Percentiles rank a stretch among this genome's conserved stretches.
These are phyloP conservation scores for Apoderus coryli DNA, from an alignment of 2,888 invertebrate species.

Conservation along the genomic window DNA sequence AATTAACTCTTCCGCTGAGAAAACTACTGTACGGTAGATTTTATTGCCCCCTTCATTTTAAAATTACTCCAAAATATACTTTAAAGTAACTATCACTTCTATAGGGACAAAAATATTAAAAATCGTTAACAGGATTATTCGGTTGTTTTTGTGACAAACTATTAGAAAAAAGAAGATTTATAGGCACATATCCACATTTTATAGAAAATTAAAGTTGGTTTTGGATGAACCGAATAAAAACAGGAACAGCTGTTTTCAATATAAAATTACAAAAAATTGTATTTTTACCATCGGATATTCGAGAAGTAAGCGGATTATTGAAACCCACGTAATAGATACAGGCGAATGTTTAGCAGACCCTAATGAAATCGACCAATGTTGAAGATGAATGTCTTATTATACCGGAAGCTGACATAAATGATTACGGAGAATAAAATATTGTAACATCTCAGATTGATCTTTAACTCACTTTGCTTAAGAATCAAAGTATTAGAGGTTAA, in stretches of 20 bases:
- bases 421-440: conserved; percentile 1
- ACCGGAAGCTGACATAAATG: conserved; percentile 1
- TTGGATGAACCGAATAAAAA: background rate
- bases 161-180: conserved; percentile 7
- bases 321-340: conserved; percentile 2
- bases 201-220: conserved; percentile 4
- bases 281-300: conserved; percentile 1
- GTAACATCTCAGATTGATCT: conserved; percentile 4
- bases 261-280: conserved; percentile 2
- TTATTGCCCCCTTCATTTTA: conserved; percentile 2
- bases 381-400: background rate
- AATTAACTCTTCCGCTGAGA: conserved; percentile 3
- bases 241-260: conserved; percentile 1
- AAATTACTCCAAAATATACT: conserved; percentile 1
- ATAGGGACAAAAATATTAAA: conserved; percentile 3
- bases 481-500: too few species aligned
- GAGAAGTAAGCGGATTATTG: conserved; percentile 1
- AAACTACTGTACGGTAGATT: conserved; percentile 1
- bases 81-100: conserved; percentile 3
- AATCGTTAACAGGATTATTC: too few species aligned
- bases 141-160: background rate
- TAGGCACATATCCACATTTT: conserved; percentile 8
- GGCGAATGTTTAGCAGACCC: conserved; percentile 1
- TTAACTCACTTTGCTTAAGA: too few species aligned
- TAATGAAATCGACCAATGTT: background rate